These are phyloP conservation scores for Atherix ibis DNA, from an alignment of 2,888 invertebrate genomes.

Conservation along the genomic window DNA sequence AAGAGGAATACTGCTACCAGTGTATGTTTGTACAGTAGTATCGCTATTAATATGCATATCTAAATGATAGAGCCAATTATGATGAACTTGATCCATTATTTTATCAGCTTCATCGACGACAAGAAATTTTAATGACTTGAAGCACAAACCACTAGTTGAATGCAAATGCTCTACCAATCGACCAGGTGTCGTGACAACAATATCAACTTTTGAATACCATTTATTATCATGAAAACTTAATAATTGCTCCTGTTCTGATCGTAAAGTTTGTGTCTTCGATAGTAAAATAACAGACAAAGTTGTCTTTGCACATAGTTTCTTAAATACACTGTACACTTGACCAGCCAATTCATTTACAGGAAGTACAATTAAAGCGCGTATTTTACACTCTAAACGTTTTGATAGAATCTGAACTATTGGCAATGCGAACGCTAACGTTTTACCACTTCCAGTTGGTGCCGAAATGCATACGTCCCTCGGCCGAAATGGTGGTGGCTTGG, in stretches of 20 bases:
- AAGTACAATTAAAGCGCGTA: conserved; percentile 76
- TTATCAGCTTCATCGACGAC: conserved; percentile 97
- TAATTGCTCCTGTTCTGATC: conserved; percentile 49
- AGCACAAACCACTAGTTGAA: conserved; percentile 60
- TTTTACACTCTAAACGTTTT: conserved; percentile 43
- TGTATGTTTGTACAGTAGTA: conserved; percentile 37
- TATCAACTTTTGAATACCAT: conserved; percentile 44
- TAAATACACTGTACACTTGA: conserved; percentile 76
- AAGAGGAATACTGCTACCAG: conserved; percentile 30
- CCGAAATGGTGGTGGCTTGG: conserved; percentile 44
- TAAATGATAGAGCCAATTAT: conserved; percentile 77
- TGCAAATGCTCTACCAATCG: conserved; percentile 83
- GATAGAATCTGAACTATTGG: conserved; percentile 68
- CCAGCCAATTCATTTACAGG: conserved; percentile 84
- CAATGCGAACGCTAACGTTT: conserved; percentile 85
- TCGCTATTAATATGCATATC: conserved; percentile 45
- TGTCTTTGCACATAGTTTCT: conserved; percentile 48
- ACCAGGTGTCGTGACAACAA: conserved; percentile 86
- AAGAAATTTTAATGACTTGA: conserved; percentile 56
- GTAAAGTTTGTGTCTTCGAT: conserved; percentile 50
- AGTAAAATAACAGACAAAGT: conserved; percentile 53
- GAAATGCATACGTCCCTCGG: conserved; percentile 89
- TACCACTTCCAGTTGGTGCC: conserved; percentile 95
- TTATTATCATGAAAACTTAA: conserved; percentile 34
- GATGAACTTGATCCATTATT: conserved; percentile 79